These are phyloP conservation scores for Agriopis aurantiaria DNA, from an alignment of 2,888 invertebrate species.

Conservation along the genomic window DNA sequence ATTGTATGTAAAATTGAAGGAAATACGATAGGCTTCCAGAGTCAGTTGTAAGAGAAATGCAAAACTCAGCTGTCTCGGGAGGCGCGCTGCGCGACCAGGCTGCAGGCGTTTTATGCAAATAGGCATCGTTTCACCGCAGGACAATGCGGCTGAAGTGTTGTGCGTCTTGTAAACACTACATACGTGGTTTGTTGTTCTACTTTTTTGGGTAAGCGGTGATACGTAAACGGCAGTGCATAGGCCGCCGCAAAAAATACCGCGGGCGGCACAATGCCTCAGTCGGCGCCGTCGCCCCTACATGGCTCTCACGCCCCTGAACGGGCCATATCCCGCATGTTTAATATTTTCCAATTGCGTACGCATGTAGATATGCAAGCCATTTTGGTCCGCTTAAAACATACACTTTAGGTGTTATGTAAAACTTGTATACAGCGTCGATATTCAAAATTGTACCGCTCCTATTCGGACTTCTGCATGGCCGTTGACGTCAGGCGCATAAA, in stretches of 20 bases:
- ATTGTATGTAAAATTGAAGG: conserved; percentile 42
- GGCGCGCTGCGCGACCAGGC: conserved; percentile 49
- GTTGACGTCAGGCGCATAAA: conserved; percentile 56
- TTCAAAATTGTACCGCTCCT: conserved; percentile 42
- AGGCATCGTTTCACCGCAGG: conserved; percentile 74
- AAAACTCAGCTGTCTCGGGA: conserved; percentile 53
- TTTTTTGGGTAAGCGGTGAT: conserved; percentile 83
- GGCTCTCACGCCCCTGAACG: conserved; percentile 71
- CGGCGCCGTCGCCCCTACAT: conserved; percentile 68
- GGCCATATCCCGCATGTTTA: conserved; percentile 66
- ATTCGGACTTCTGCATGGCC: conserved; percentile 45
- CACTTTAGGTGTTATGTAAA: conserved; percentile 58
- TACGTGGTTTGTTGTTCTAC: conserved; percentile 82
- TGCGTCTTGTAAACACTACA: conserved; percentile 80
- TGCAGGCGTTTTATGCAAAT: conserved; percentile 83
- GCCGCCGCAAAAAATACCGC: conserved; percentile 78
- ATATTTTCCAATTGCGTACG: conserved; percentile 62
- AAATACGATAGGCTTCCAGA: conserved; percentile 46
- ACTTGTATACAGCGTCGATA: conserved; percentile 43
- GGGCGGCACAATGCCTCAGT: conserved; percentile 78
- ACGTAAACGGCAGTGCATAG: conserved; percentile 81
- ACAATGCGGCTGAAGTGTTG: conserved; percentile 82
- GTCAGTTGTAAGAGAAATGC: conserved; percentile 65
- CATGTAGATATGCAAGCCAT: conserved; percentile 51
- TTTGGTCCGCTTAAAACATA: conserved; percentile 62